Conservation (phyloP, 2,888 invertebrate species). For the Eilema griseolum region DNA sequence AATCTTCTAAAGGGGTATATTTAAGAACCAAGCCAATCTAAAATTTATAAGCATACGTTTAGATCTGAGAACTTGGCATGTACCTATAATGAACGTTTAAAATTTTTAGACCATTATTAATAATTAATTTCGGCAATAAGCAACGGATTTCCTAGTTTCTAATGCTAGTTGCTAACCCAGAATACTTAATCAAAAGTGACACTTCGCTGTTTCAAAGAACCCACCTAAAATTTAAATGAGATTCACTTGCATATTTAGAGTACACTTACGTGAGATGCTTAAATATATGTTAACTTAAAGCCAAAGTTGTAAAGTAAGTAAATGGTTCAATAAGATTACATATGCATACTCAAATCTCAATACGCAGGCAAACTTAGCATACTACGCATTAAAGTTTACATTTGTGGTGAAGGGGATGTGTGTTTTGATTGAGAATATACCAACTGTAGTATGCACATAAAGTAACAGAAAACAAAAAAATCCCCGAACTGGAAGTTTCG, state of each 20-base stretch:
- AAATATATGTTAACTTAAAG: background rate
- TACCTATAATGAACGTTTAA: too few species aligned
- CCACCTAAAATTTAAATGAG: slow-evolving; percentile 4
- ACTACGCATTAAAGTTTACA: background rate
- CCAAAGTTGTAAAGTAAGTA: slow-evolving; percentile 1
- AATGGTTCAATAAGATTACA: background rate
- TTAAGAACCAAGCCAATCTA: background rate
- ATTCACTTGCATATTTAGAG: slow-evolving; percentile 2
- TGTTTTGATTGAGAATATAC: background rate
- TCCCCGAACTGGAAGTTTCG: background rate
- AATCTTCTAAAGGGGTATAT: background rate
- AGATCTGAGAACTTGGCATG: too few species aligned
- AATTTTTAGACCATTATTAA: too few species aligned
- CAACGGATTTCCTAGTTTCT: background rate
- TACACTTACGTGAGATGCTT: background rate
- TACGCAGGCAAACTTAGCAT: background rate
- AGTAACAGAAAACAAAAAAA: background rate
- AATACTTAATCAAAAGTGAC: background rate
- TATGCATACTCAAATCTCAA: background rate
- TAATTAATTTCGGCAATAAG: background rate
- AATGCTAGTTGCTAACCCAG: background rate
- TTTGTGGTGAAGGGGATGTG: background rate
- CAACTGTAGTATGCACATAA: background rate
- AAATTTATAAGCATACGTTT: too few species aligned
- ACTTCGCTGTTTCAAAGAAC: background rate